Evolutionary conservation across 1,140 invertebrate species (phyloP).

Genomic region (Danaus melanippus): DNA sequence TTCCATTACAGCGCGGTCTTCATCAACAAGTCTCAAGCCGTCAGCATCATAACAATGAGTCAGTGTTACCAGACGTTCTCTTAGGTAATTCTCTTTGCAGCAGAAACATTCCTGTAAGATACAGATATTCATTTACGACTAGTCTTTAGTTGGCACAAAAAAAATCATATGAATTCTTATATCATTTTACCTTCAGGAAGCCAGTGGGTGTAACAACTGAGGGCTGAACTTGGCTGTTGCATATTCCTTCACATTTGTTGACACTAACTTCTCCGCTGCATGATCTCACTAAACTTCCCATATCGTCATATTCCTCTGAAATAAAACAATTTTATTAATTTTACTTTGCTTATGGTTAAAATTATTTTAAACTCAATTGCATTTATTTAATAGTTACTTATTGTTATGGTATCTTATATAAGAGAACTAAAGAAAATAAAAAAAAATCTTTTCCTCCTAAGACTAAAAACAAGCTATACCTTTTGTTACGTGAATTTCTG

Average conservation of each 20-base stretch:
- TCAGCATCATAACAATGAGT: constrained; percentile 91
- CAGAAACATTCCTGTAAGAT: constrained; percentile 88
- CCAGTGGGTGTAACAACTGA: constrained; percentile 89
- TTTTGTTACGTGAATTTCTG: constrained; percentile 62
- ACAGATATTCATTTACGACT: constrained; percentile 9
- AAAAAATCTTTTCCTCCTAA: neutral
- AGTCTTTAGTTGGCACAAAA: neutral
- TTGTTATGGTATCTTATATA: too few species aligned
- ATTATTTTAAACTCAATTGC: neutral
- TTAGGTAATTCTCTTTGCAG: constrained; percentile 88
- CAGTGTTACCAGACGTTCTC: constrained; percentile 84
- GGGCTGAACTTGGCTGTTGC: constrained; percentile 91
- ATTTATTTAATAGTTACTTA: too few species aligned
- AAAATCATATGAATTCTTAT: constrained; percentile 1
- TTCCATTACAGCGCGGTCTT: constrained; percentile 80
- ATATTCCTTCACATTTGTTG: constrained; percentile 92
- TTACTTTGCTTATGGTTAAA: neutral
- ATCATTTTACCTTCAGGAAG: constrained; percentile 83
- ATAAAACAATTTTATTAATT: constrained; percentile 16
- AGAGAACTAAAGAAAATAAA: too few species aligned
- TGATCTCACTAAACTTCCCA: constrained; percentile 83
- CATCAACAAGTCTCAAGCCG: constrained; percentile 80
- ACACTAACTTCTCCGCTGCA: constrained; percentile 90
- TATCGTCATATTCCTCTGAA: constrained; percentile 90
- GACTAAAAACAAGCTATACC: constrained; percentile 25